Evolutionary conservation across 2,113 vertebrate species (phyloP), one percentile per base, ranked within the genome.

Genomic region (Carassius gibelio): DNA sequence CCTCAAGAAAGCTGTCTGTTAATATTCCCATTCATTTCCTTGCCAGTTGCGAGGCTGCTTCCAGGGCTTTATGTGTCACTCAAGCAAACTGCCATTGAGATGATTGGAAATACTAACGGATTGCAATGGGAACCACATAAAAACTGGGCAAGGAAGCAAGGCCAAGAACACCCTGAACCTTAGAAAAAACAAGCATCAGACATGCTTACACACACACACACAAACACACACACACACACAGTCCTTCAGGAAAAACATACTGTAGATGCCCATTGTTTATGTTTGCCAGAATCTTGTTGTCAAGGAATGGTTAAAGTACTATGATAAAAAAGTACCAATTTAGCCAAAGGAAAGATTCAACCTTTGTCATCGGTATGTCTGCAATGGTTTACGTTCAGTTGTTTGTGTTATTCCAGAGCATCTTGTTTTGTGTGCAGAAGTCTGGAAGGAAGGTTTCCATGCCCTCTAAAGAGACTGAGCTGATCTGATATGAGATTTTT

Each of bases 311-410:
- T 87, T 89, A 86, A 89, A 93, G 90, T 61, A 61, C 17, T 90
- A 90, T 93, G 90, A 93, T 59, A 38, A 93, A 88, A 89, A 82
- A 3, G 85, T 34, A 23, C 92, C 91, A 91, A 90, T 89, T 92
- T 92, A 79, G 92, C 94, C 89, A 89, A 89, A 88, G 91, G 91
- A 90, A 89, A 92, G 85, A 88, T 90, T 45, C 42, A 45, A 45
- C 42, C 42, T 94, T 93, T 93, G 89, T 61, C 88, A 85, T 80
- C 78, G 87, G 85, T 90, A 85, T 90, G 88, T 91, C 90, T 90
- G 86, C 87, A 87, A 86, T 89, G 89, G 93, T 92, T 91, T 87
- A 89, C 87, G 82, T 91, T 92, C 89, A 91, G 90, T 92, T 92
- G 90, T 71, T 34, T 21, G 1, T 48, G 55, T 4, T 8, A 5